A percentile compares a stretch with the other conserved stretches of the same genome.
Conservation (phyloP, 2,888 invertebrate species). For the Chrysolina haemoptera region DNA sequence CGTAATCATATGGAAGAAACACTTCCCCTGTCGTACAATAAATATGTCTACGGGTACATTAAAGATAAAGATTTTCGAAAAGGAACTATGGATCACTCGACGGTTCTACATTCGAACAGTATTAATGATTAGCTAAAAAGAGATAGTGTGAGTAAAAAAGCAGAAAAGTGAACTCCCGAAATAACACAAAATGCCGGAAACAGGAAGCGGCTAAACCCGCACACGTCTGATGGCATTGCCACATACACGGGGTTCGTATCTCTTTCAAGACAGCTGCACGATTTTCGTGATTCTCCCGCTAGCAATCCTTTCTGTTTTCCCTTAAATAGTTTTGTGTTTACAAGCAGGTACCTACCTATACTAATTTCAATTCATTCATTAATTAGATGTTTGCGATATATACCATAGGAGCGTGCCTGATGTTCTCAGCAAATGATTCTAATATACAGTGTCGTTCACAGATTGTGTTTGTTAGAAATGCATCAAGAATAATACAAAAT, state of each 20-base stretch:
- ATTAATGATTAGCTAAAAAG: constrained; percentile 41
- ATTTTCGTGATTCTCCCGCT: constrained; percentile 32
- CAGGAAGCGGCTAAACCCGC: constrained; percentile 48
- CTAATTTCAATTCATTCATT: constrained; percentile 30
- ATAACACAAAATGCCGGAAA: constrained; percentile 50
- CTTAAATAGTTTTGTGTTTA: constrained; percentile 32
- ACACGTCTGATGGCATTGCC: constrained; percentile 43
- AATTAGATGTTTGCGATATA: constrained; percentile 18
- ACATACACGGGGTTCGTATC: constrained; percentile 28
- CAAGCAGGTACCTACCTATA: constrained; percentile 34
- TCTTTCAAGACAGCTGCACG: constrained; percentile 35
- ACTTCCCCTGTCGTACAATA: constrained; percentile 30
- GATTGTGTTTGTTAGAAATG: too few species aligned
- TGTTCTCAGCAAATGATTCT: not conserved
- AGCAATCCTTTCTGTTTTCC: constrained; percentile 30
- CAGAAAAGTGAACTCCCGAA: constrained; percentile 47
- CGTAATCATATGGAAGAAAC: constrained; percentile 27
- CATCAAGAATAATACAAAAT: too few species aligned
- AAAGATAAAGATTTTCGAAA: constrained; percentile 32
- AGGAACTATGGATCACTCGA: constrained; percentile 38
- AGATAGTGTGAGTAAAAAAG: constrained; percentile 41
- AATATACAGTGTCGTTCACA: not conserved
- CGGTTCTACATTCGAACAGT: constrained; percentile 30
- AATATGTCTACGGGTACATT: constrained; percentile 35
- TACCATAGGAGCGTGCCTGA: constrained; percentile 1